Evolutionary conservation across 2,797 vertebrate species (phyloP).

Genomic region (Sebastes reedi): DNA sequence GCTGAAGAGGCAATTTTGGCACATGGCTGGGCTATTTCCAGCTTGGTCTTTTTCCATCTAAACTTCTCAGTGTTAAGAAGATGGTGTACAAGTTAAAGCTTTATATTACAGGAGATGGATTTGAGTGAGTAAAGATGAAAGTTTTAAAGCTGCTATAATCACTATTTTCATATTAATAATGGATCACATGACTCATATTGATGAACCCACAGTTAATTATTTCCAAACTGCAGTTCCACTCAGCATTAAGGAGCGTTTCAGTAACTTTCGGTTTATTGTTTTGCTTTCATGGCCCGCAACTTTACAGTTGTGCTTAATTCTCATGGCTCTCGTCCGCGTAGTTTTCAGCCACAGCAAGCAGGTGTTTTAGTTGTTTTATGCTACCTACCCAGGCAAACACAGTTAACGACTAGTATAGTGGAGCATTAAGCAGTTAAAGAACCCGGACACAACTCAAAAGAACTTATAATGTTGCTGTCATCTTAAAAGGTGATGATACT

Average conservation of each 20-base stretch:
- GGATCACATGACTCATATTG: background rate
- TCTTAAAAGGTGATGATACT: background rate
- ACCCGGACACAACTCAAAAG: background rate
- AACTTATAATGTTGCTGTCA: background rate
- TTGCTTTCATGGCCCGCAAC: background rate
- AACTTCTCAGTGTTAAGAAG: background rate
- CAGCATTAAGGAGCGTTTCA: background rate
- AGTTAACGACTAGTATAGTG: background rate
- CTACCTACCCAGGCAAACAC: background rate
- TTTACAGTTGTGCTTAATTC: background rate
- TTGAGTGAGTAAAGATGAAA: background rate
- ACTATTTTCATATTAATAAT: background rate
- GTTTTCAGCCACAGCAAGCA: background rate
- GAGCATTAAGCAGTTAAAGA: background rate
- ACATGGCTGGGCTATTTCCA: background rate
- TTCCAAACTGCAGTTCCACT: background rate
- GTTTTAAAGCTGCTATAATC: background rate
- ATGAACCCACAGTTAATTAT: background rate
- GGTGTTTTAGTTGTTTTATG: background rate
- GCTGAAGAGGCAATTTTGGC: slow-evolving; percentile 31
- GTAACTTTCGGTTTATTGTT: background rate
- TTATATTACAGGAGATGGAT: background rate
- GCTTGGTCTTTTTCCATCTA: background rate
- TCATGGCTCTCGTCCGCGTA: background rate
- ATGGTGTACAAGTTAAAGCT: background rate